These are phyloP conservation scores for Echeneis naucrates DNA, from an alignment of 2,797 vertebrate species.

Conservation along the genomic window DNA sequence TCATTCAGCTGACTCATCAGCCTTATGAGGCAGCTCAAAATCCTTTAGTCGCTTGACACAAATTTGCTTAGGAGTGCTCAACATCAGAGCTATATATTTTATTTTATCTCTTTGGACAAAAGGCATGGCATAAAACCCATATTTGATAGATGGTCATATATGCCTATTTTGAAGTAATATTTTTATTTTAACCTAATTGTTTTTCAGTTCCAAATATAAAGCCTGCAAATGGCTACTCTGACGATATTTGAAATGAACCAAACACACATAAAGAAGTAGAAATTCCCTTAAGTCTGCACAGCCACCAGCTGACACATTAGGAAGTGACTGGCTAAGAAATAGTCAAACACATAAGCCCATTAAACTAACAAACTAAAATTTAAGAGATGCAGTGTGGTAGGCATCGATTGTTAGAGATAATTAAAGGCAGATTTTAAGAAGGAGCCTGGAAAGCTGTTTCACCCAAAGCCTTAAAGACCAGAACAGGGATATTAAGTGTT, in stretches of 20 bases:
- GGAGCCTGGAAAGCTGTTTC: too few species aligned
- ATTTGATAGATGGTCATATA: too few species aligned
- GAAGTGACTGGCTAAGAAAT: background rate
- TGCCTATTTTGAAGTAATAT: too few species aligned
- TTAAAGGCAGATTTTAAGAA: background rate
- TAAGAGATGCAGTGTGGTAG: background rate
- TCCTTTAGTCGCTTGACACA: constrained; percentile 8
- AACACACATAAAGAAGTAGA: background rate
- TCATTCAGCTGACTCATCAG: constrained; percentile 27
- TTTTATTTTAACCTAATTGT: too few species aligned
- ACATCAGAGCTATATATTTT: background rate
- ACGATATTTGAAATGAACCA: background rate
- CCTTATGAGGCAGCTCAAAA: constrained; percentile 17
- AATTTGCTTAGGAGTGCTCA: constrained; percentile 5
- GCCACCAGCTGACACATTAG: background rate
- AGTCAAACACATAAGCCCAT: background rate
- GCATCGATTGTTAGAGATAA: background rate
- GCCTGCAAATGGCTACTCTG: background rate
- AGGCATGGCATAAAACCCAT: background rate
- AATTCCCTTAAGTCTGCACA: background rate
- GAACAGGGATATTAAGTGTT: background rate
- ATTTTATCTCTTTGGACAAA: background rate
- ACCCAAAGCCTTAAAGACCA: background rate
- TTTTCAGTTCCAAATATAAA: too few species aligned
- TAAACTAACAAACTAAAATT: background rate